Percentiles rank a stretch among this genome's conserved stretches.
Conservation (phyloP, 2,797 vertebrate genomes). For the Typhlichthys eigenmanni region DNA sequence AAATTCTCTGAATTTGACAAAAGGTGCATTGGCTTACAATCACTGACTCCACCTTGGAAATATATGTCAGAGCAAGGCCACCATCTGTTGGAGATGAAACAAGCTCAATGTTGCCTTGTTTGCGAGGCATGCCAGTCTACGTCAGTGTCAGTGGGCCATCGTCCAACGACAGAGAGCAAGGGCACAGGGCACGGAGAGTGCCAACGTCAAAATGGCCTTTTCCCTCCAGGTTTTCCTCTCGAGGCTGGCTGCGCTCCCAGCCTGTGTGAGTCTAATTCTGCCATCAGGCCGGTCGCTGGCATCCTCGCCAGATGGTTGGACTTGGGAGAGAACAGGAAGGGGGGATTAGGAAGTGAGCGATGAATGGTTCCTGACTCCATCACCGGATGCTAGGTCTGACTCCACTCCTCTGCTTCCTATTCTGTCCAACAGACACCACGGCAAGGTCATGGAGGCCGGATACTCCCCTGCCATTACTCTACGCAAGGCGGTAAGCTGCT, state of each 20-base stretch:
- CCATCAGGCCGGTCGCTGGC: slow-evolving; percentile 67
- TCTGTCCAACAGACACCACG: slow-evolving; percentile 41
- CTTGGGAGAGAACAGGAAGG: slow-evolving; percentile 58
- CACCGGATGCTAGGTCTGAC: slow-evolving; percentile 26
- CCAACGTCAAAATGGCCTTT: slow-evolving; percentile 59
- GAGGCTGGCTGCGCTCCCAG: slow-evolving; percentile 58
- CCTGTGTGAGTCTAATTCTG: slow-evolving; percentile 60
- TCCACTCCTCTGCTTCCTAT: neutral
- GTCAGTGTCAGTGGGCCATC: slow-evolving; percentile 56
- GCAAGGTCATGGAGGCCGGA: slow-evolving; percentile 50
- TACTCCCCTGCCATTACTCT: slow-evolving; percentile 41
- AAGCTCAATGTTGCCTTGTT: slow-evolving; percentile 62
- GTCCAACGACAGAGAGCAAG: slow-evolving; percentile 58
- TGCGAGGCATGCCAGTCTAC: slow-evolving; percentile 55
- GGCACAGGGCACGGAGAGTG: slow-evolving; percentile 55
- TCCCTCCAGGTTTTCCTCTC: slow-evolving; percentile 69
- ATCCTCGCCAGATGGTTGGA: slow-evolving; percentile 79
- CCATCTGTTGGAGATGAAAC: slow-evolving; percentile 50
- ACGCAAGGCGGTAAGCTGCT: slow-evolving; percentile 49
- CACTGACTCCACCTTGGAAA: too few species aligned
- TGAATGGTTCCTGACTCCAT: slow-evolving; percentile 65
- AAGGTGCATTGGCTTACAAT: too few species aligned
- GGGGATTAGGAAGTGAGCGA: slow-evolving; percentile 71
- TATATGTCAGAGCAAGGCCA: too few species aligned
- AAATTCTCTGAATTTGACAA: slow-evolving; percentile 37